Conservation (phyloP, 2,797 vertebrate genomes). For the Gadopsis marmoratus region DNA sequence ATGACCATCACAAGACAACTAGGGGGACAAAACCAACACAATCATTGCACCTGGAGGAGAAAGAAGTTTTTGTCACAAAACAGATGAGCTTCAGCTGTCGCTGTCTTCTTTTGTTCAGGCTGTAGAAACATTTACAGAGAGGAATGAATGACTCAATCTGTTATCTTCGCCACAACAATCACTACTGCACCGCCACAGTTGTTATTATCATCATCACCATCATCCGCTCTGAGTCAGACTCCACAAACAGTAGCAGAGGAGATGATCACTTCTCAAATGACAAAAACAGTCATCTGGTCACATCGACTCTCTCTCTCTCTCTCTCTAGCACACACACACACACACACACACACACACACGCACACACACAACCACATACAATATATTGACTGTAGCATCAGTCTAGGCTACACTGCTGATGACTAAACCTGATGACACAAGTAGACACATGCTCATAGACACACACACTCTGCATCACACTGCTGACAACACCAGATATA, state of each 20-base stretch:
- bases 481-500: slow-evolving; percentile 25
- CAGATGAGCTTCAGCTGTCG: slow-evolving; percentile 33
- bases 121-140: slow-evolving; percentile 51
- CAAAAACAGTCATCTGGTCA: slow-evolving; percentile 60
- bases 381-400: slow-evolving; percentile 5
- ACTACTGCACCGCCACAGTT: slow-evolving; percentile 29
- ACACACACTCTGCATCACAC: slow-evolving; percentile 3
- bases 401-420: slow-evolving; percentile 55
- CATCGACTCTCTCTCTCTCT: not conserved
- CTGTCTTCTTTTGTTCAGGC: slow-evolving; percentile 56
- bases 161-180: slow-evolving; percentile 58
- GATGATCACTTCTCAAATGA: slow-evolving; percentile 68
- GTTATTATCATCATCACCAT: slow-evolving; percentile 53
- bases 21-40: slow-evolving; percentile 30
- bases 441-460: not conserved
- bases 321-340: not conserved
- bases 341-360: slow-evolving; percentile 17
- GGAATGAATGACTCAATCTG: slow-evolving; percentile 60
- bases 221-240: slow-evolving; percentile 64
- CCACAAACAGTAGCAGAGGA: slow-evolving; percentile 52
- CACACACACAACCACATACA: slow-evolving; percentile 20
- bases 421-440: slow-evolving; percentile 34
- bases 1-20: slow-evolving; percentile 6
- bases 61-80: slow-evolving; percentile 22
- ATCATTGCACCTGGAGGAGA: slow-evolving; percentile 39